phyloP scores from a whole-genome alignment of 2,113 vertebrate species.

The Lagopus muta region DNA sequence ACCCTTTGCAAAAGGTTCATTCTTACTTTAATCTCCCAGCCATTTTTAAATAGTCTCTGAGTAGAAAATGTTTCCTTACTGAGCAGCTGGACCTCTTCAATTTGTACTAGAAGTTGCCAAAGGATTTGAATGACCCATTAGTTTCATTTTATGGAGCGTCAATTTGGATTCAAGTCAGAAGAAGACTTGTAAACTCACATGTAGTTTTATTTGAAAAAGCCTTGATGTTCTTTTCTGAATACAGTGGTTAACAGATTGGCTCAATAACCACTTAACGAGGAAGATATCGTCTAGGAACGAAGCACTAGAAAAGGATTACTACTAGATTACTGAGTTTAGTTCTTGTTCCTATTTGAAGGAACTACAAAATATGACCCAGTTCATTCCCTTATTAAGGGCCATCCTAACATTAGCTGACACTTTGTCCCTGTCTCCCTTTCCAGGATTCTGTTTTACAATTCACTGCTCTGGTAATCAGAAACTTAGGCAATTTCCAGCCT shows the following conservation, averaged over 20 bases:
- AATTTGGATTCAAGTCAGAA: constrained; percentile 3
- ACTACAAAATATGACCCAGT: background rate
- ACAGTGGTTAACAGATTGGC: constrained; percentile 19
- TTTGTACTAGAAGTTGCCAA: constrained; percentile 38
- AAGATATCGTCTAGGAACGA: constrained; percentile 47
- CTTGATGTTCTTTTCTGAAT: constrained; percentile 56
- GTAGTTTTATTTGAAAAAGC: constrained; percentile 28
- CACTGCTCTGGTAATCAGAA: background rate
- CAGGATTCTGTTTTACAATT: background rate
- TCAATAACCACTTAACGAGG: constrained; percentile 24
- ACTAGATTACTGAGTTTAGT: background rate
- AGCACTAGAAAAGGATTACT: background rate
- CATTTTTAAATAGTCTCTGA: constrained; percentile 31
- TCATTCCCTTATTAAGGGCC: background rate
- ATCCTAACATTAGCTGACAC: background rate
- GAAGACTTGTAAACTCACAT: background rate
- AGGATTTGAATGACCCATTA: constrained; percentile 32
- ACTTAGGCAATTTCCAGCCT: background rate
- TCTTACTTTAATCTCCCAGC: background rate
- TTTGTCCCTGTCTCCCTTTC: background rate
- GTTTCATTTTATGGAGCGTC: constrained; percentile 8
- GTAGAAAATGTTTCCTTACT: constrained; percentile 49
- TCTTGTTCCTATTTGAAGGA: constrained; percentile 7
- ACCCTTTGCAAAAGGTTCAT: background rate
- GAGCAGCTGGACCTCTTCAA: constrained; percentile 32